Conservation (phyloP, 2,113 vertebrate genomes). For the Limnothrissa miodon region DNA sequence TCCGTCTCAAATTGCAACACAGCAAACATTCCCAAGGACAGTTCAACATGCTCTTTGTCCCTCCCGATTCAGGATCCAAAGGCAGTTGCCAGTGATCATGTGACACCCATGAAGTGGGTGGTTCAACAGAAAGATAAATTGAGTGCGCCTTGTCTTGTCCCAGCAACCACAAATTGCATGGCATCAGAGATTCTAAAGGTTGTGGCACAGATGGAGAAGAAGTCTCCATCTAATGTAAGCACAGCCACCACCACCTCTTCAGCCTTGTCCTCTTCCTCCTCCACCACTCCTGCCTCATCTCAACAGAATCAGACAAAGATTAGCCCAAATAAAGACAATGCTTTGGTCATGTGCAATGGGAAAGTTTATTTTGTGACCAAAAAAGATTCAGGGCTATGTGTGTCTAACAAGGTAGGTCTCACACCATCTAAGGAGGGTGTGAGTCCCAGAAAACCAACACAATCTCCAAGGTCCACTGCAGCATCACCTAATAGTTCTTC, state of each 20-base stretch:
- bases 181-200: slow-evolving; percentile 73
- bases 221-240: slow-evolving; percentile 32
- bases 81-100: slow-evolving; percentile 46
- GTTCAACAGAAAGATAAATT: slow-evolving; percentile 71
- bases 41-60: slow-evolving; percentile 26
- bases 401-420: slow-evolving; percentile 10
- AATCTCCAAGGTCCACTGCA: not conserved
- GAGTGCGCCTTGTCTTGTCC: slow-evolving; percentile 62
- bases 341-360: slow-evolving; percentile 81
- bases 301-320: slow-evolving; percentile 54
- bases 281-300: not conserved
- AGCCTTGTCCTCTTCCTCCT: no score
- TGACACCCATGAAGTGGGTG: slow-evolving; percentile 78
- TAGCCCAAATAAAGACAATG: slow-evolving; percentile 70
- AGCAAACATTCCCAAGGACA: not conserved
- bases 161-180: slow-evolving; percentile 68
- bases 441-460: slow-evolving; percentile 4
- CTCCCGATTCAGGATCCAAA: slow-evolving; percentile 41
- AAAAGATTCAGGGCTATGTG: slow-evolving; percentile 55
- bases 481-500: not conserved
- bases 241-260: not conserved
- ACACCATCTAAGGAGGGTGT: not conserved
- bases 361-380: slow-evolving; percentile 80
- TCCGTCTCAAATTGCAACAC: not conserved
- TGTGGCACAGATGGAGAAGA: slow-evolving; percentile 61